These are phyloP conservation scores for Rhagophthalmus giganteus DNA, from an alignment of 2,888 invertebrate species.

Conservation along the genomic window DNA sequence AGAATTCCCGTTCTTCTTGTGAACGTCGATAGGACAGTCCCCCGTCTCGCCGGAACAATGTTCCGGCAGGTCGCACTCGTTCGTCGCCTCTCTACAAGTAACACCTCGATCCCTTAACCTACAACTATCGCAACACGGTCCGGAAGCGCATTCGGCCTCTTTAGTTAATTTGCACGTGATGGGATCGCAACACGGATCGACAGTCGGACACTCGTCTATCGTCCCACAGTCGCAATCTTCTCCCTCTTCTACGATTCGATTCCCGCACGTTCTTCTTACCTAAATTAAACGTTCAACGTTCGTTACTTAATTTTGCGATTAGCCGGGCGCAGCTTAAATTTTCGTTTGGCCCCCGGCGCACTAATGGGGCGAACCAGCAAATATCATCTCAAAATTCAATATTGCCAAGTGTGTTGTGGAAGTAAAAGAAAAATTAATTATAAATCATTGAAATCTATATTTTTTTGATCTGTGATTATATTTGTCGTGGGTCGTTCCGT, in stretches of 20 bases:
- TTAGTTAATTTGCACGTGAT: conserved; percentile 92
- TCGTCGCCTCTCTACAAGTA: conserved; percentile 81
- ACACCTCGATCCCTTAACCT: conserved; percentile 73
- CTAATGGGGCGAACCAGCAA: no score
- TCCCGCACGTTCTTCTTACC: conserved; percentile 85
- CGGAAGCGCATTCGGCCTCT: conserved; percentile 92
- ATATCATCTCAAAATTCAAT: no score
- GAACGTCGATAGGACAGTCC: conserved; percentile 85
- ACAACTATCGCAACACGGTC: conserved; percentile 90
- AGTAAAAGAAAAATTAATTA: no score
- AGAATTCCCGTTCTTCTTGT: conserved; percentile 89
- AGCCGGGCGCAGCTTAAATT: no score
- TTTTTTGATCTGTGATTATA: no score
- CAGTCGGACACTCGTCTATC: conserved; percentile 81
- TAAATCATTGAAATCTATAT: no score
- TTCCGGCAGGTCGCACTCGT: conserved; percentile 96
- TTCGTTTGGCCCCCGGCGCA: no score
- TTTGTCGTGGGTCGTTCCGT: no score
- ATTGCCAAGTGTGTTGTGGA: no score
- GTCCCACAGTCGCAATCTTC: conserved; percentile 98
- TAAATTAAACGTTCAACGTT: no score
- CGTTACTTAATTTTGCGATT: no score
- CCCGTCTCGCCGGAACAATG: conserved; percentile 88
- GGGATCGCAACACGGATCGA: conserved; percentile 96
- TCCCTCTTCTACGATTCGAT: conserved; percentile 90